Evolutionary conservation across 2,888 invertebrate genomes (phyloP), one percentile per base, ranked within the genome.

Genomic region (Melanargia galathea): DNA sequence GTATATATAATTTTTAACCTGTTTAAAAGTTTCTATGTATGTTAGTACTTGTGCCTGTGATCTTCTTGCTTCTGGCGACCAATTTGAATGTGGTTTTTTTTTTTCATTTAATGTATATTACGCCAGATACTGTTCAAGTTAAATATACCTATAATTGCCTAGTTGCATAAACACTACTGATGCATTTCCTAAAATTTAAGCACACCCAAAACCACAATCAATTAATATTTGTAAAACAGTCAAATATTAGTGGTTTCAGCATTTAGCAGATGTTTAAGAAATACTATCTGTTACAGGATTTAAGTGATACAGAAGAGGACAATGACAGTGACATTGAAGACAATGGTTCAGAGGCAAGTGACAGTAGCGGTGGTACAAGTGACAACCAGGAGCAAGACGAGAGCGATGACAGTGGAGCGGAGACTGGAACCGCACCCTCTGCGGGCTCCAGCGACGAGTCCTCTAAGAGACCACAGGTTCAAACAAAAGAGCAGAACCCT

Each of bases 341-440:
- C 22, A 74, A 76, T 52, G 20, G 45, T 11, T 84, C 82, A 49
- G 80, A 81, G 70, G 82, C 79, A 65, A 76, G 78, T 51, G 75
- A 74, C 45, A 35, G 35, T 7, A 1, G 20, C 5, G 13, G 35
- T 8, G 6, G n/a, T 11, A 8, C 16, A 16, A 26, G 8, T 6
- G 33, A 20, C 2, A 76, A 73, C 11, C 74, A 77, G 40, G 78
- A 75, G 16, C 85, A 83, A 22, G 86, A 83, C 52, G 80, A 79
- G 7, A 77, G 77, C 65, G 81, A 80, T 51, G 93, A 92, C 60
- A 90, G 92, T 66, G 92, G 92, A 1, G 82, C 84, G 1, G 89
- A 88, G 67, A 86, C 86, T 0, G 85, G 80, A 2, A 73, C 79
- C 0, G 79, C 78, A 7, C 78, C 74, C 8, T 74, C 76, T 35